Evolutionary conservation across 1,140 invertebrate genomes (phyloP).

Genomic region (Copidosoma floridanum): DNA sequence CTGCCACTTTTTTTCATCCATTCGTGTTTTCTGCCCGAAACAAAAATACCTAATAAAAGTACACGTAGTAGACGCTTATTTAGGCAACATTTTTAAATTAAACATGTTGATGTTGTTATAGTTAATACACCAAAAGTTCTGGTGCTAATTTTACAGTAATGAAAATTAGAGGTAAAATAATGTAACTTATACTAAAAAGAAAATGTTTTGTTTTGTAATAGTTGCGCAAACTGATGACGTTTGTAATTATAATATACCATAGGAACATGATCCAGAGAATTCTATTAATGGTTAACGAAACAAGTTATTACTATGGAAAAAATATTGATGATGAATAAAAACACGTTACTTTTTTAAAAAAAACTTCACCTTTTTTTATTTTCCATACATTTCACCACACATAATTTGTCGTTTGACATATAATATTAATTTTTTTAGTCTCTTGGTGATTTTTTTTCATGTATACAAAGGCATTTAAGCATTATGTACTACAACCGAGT

Average conservation of each 20-base stretch:
- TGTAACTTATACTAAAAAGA: too few species aligned
- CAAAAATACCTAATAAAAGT: too few species aligned
- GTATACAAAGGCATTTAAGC: constrained; percentile 7
- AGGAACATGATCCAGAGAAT: constrained; percentile 29
- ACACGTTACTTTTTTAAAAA: constrained; percentile 39
- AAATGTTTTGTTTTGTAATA: too few species aligned
- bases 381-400: constrained; percentile 4
- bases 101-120: too few species aligned
- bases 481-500: neutral
- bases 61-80: too few species aligned
- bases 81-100: too few species aligned
- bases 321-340: constrained; percentile 36
- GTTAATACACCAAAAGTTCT: neutral
- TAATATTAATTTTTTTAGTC: neutral
- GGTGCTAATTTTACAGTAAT: neutral
- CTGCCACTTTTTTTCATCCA: constrained; percentile 1
- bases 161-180: neutral
- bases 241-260: constrained; percentile 37
- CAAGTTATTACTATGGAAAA: constrained; percentile 37
- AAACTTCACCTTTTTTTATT: constrained; percentile 10
- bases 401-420: neutral
- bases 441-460: neutral
- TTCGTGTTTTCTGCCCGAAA: too few species aligned
- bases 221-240: constrained; percentile 27
- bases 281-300: constrained; percentile 34